phyloP scores from a whole-genome alignment of 2,888 invertebrate genomes.

The Tanytarsus gracilentus region DNA sequence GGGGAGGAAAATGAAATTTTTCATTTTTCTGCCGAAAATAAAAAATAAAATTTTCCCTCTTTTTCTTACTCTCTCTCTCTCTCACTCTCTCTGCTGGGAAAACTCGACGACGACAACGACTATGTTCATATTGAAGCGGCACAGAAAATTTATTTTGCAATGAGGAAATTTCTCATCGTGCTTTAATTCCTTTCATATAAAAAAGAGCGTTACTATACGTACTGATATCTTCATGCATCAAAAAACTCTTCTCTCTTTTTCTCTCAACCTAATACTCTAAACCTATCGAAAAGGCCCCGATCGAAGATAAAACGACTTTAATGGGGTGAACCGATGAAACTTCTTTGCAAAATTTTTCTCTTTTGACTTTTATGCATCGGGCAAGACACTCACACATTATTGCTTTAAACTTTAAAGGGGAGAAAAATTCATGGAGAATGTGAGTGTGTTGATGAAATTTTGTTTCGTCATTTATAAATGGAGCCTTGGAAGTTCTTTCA shows the following conservation, averaged over 20 bases:
- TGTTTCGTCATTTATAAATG: no score
- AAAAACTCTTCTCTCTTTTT: no score
- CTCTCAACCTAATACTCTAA: no score
- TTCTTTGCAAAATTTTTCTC: background rate
- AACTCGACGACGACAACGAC: background rate
- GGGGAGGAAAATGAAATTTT: background rate
- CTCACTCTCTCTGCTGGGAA: constrained; percentile 9
- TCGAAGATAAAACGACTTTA: constrained; percentile 25
- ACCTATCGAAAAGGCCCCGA: constrained; percentile 12
- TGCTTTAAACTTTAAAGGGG: no score
- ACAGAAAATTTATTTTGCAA: no score
- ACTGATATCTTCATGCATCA: no score
- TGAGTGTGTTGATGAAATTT: no score
- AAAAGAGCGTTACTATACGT: no score
- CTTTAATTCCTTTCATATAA: constrained; percentile 27
- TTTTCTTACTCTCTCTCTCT: background rate
- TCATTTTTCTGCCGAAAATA: background rate
- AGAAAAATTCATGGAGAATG: no score
- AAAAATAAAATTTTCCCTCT: background rate
- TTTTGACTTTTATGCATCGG: background rate
- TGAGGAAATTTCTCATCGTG: constrained; percentile 16
- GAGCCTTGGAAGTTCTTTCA: no score
- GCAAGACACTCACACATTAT: background rate
- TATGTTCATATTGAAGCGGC: background rate
- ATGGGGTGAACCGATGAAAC: constrained; percentile 9